Evolutionary conservation across 2,113 vertebrate genomes (phyloP), one percentile per base, ranked within the genome.

Genomic region (Balaenoptera acutorostrata): DNA sequence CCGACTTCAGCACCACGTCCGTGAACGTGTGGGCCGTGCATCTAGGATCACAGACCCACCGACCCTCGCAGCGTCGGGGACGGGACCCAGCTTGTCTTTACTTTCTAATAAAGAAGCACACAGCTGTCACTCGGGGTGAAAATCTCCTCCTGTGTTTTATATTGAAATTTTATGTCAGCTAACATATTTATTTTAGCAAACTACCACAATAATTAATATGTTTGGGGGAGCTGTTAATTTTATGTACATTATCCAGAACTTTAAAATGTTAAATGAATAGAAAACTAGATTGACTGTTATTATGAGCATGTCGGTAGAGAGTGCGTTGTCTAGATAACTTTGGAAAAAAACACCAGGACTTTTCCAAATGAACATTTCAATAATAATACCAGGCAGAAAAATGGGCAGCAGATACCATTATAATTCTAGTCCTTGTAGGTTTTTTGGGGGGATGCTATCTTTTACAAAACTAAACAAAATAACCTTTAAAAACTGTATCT

Each of bases 21-120:
- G 1, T 49, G 71, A 36, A 29, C 5, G 0, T 3, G 66, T 8
- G 55, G 44, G 21, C 39, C 13, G 1, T 52, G 29, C 0, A 0
- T 23, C 49, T 7, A 9, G 39, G 57, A 9, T 4, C 69, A 5
- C 36, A 23, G 55, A 33, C 4, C 0, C 27, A 23, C 29, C 6
- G 3, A 64, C 12, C 5, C 20, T 25, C 1, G 11, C 27, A 33
- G 74, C 10, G 2, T 6, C 5, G 2, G 69, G 2, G 39, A 7
- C 0, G 17, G 7, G 23, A 18, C 3, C 49, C 6, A 12, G 4
- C 2, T 2, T 0, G 25, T 3, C 13, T n/a, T 31, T 14, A 3
- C 77, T 46, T 29, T 5, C 31, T 5, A 8, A 21, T 0, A 15
- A 39, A 33, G 49, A 23, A 12, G 25, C 11, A 2, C 4, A 27